Base-by-base conservation (phyloP, 2,888 invertebrate genomes). In the Drosophila colorata region DNA sequence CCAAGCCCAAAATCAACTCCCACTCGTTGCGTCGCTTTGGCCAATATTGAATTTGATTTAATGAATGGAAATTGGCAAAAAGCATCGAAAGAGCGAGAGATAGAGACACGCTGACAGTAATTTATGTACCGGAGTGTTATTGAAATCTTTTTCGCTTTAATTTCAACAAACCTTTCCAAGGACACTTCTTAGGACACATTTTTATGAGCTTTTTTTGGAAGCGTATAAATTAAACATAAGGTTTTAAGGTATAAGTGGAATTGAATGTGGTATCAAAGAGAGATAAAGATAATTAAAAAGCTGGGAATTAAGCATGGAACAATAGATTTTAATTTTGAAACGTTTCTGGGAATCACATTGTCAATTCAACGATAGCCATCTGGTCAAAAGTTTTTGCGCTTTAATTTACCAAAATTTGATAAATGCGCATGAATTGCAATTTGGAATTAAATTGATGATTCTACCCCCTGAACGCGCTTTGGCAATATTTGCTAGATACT, bases 11-110 rank as follows among this genome's bases (percentile, higher is more conserved):
- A 68, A 68, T 68, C 78, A 78, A 74, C 64, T 66, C 59, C 49
- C 59, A 56, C 53, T 72, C 78, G 63, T 40, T 75, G 78, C 74
- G 68, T 73, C 60, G 63, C 63, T 73, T 78, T 88, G 83, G 80
- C 88, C 87, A 88, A 86, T 88, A 88, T 88, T 84, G 87, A 86
- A 84, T 83, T 88, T 83, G 84, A 82, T 87, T 87, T 84, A 83
- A 83, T 84, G 88, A 88, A 84, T 84, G 84, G 87, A 84, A 88
- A 84, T 84, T 84, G 70, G 70, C 78, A 72, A 69, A 77, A 81
- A 74, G 77, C 76, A 79, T 56, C 52, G 58, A 56, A 43, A 58
- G 59, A 59, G 69, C 48, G 65, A 61, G 38, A 44, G 61, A 59
- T 41, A 48, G 51, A 43, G 38, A 63, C 16, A 49, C 37, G 38